These are phyloP conservation scores for Epinephelus fuscoguttatus DNA, from an alignment of 2,113 vertebrate genomes.

Conservation along the genomic window DNA sequence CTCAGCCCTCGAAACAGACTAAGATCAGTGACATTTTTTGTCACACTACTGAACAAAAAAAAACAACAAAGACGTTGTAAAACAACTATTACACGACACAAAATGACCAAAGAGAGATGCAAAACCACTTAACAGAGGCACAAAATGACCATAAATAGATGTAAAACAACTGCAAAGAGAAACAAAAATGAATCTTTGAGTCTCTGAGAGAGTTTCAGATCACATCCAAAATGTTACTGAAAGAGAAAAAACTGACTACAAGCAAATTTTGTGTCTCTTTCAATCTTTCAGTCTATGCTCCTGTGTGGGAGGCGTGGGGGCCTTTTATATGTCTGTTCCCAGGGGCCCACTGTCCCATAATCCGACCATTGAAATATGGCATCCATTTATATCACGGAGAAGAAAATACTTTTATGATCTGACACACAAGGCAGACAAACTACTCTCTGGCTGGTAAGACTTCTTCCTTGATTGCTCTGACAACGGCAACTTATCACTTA, in stretches of 20 bases:
- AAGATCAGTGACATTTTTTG: too few relatives aligned
- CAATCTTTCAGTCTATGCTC: background rate
- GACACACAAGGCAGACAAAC: conserved; percentile 23
- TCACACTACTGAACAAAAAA: too few relatives aligned
- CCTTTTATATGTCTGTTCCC: background rate
- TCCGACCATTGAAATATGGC: background rate
- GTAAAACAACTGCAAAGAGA: background rate
- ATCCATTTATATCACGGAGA: conserved; percentile 20
- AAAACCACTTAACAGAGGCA: background rate
- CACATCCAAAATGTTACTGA: background rate
- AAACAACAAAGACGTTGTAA: too few relatives aligned
- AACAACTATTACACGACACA: too few relatives aligned
- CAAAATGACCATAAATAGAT: background rate
- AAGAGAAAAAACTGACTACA: background rate
- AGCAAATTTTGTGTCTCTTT: background rate
- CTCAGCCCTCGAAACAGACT: too few relatives aligned
- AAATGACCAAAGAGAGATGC: background rate
- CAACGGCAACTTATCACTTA: conserved; percentile 54
- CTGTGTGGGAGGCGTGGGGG: background rate
- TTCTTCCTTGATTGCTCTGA: conserved; percentile 37
- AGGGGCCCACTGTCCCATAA: background rate
- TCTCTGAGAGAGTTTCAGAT: background rate
- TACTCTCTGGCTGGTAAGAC: conserved; percentile 24
- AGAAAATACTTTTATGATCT: conserved; percentile 30
- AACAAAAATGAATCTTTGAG: background rate